phyloP scores from a whole-genome alignment of 1,140 invertebrate species.

The Planococcus citri region DNA sequence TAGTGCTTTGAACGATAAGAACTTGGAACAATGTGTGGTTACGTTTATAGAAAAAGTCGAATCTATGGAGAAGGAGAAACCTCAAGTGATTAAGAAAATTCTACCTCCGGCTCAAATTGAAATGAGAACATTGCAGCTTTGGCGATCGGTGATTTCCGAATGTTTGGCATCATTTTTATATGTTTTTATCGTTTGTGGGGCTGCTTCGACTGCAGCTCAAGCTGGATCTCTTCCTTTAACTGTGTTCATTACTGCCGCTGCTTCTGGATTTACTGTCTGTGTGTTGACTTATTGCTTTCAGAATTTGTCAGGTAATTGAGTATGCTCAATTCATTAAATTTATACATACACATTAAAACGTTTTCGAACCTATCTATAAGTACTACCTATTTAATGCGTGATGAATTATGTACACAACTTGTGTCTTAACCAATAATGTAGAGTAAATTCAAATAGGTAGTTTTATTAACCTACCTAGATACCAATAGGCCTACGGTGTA shows the following conservation, averaged over 20 bases:
- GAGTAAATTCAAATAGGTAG: no score
- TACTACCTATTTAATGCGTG: no score
- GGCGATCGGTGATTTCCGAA: conserved; percentile 75
- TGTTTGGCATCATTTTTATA: conserved; percentile 75
- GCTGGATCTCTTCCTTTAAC: conserved; percentile 43
- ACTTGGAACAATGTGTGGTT: conserved; percentile 5
- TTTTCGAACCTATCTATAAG: no score
- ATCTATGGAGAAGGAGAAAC: not conserved
- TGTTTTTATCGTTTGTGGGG: conserved; percentile 69
- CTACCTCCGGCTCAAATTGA: conserved; percentile 51
- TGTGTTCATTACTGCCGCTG: conserved; percentile 49
- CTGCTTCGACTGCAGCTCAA: conserved; percentile 50
- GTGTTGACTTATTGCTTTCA: conserved; percentile 72
- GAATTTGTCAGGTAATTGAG: conserved; percentile 62
- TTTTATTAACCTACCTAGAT: no score
- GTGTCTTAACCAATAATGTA: no score
- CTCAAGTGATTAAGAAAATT: conserved; percentile 1
- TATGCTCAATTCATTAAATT: no score
- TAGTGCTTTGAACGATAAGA: not conserved
- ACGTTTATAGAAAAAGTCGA: conserved; percentile 13
- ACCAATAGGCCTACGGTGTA: no score
- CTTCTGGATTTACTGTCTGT: conserved; percentile 67
- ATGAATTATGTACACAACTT: no score
- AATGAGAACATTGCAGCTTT: conserved; percentile 71
- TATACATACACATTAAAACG: no score